phyloP scores from a whole-genome alignment of 2,113 vertebrate species.

The Raphicerus campestris region DNA sequence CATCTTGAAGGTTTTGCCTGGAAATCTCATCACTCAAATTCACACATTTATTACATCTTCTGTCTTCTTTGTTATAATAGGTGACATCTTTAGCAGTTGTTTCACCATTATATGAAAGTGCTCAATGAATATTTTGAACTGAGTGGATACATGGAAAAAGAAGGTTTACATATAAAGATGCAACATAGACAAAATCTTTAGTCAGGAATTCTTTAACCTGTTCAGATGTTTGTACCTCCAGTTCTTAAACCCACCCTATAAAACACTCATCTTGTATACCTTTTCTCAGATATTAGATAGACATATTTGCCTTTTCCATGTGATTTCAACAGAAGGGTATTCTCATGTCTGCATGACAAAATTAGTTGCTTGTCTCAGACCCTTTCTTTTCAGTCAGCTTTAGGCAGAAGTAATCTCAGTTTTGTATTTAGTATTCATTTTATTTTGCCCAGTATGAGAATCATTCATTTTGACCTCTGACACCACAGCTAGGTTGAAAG shows the following conservation, averaged over 20 bases:
- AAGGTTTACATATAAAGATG: background rate
- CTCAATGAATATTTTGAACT: background rate
- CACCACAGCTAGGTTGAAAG: background rate
- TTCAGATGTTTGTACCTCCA: background rate
- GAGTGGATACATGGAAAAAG: background rate
- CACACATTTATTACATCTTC: background rate
- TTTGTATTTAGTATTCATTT: background rate
- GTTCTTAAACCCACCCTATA: background rate
- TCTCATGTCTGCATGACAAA: background rate
- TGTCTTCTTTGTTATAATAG: background rate
- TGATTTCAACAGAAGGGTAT: background rate
- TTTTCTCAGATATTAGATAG: background rate
- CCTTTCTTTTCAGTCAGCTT: background rate
- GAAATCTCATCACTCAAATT: background rate
- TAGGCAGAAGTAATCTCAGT: background rate
- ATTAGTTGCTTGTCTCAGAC: background rate
- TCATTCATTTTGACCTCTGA: background rate
- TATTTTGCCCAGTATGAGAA: background rate
- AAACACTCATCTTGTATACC: background rate
- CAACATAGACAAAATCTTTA: background rate
- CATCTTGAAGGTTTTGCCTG: background rate
- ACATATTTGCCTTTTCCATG: background rate
- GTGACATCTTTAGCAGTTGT: background rate
- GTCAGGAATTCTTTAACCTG: background rate
- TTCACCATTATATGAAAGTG: background rate